Percentiles rank a stretch among this genome's conserved stretches.
These are phyloP conservation scores for Taphrorychus bicolor DNA, from an alignment of 2,888 invertebrate species.

Conservation along the genomic window DNA sequence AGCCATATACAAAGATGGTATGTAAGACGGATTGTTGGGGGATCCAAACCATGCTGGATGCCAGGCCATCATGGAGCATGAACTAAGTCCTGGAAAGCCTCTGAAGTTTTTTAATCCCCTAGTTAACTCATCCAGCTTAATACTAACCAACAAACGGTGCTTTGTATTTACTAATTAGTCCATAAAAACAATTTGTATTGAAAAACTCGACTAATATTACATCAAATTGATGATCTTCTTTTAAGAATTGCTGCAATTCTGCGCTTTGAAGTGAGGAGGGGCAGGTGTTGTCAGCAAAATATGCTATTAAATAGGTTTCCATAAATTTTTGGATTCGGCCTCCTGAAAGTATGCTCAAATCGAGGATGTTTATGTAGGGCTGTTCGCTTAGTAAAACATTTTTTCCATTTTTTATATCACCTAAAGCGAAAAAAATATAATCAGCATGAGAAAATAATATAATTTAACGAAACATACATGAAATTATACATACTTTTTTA, in stretches of 20 bases:
- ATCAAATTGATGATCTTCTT: constrained; percentile 67
- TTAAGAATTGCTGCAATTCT: constrained; percentile 58
- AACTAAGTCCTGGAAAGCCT: constrained; percentile 59
- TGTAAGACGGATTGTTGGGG: constrained; percentile 61
- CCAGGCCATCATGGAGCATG: constrained; percentile 63
- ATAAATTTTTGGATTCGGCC: constrained; percentile 25
- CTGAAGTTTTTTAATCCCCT: not conserved
- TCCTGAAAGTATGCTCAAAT: constrained; percentile 21
- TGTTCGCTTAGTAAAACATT: constrained; percentile 23
- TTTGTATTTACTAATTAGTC: constrained; percentile 68
- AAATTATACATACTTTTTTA: too few relatives aligned
- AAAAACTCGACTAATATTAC: constrained; percentile 72
- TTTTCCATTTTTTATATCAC: constrained; percentile 35
- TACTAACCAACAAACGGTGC: constrained; percentile 64
- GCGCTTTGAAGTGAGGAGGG: constrained; percentile 13
- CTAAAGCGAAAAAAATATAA: too few relatives aligned
- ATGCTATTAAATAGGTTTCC: constrained; percentile 10
- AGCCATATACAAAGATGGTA: constrained; percentile 61
- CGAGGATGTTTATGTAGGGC: constrained; percentile 11
- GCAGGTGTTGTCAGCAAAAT: constrained; percentile 12
- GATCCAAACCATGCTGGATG: constrained; percentile 60
- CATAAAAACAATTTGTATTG: constrained; percentile 74
- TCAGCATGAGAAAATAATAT: too few relatives aligned
- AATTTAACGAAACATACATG: too few relatives aligned
- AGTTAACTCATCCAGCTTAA: constrained; percentile 1